A percentile compares a stretch with the other conserved stretches of the same genome.
Evolutionary conservation across 1,140 invertebrate species (phyloP).

Genomic region (Arctopsyche grandis): DNA sequence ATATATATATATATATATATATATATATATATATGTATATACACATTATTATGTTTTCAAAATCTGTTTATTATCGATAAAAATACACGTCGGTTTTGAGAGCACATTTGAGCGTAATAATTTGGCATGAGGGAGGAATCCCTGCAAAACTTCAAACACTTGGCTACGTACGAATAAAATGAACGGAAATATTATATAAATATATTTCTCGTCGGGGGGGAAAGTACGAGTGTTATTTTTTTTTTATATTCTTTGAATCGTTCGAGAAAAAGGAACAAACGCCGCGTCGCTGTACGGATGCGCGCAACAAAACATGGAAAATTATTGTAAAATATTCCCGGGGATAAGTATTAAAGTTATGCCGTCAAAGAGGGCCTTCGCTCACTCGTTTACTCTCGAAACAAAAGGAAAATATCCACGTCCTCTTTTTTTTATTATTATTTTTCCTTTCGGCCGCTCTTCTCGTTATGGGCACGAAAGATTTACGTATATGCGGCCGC

Average conservation of each 20-base stretch:
- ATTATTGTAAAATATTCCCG: constrained; percentile 46
- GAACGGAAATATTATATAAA: too few relatives aligned
- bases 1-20: not conserved
- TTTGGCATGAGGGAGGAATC: too few relatives aligned
- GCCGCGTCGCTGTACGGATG: not conserved
- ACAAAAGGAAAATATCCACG: constrained; percentile 36
- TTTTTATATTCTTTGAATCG: too few relatives aligned
- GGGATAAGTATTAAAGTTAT: constrained; percentile 42
- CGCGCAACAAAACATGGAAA: constrained; percentile 45
- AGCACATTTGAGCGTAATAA: too few relatives aligned
- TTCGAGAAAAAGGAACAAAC: not conserved
- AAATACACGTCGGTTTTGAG: too few relatives aligned
- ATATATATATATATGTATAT: not conserved
- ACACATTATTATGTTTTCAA: not conserved
- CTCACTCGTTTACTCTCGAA: constrained; percentile 30
- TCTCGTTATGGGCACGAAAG: constrained; percentile 25
- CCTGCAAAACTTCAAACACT: too few relatives aligned
- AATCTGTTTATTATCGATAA: too few relatives aligned
- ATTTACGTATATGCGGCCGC: constrained; percentile 27
- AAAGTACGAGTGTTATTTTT: too few relatives aligned
- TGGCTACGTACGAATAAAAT: too few relatives aligned
- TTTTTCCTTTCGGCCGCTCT: not conserved
- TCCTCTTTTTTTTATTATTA: constrained; percentile 20
- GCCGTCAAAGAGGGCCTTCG: constrained; percentile 37
- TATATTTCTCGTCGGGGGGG: too few relatives aligned